Evolutionary conservation across 2,113 vertebrate genomes (phyloP), one percentile per base, ranked within the genome.

Genomic region (Chaenocephalus aceratus): DNA sequence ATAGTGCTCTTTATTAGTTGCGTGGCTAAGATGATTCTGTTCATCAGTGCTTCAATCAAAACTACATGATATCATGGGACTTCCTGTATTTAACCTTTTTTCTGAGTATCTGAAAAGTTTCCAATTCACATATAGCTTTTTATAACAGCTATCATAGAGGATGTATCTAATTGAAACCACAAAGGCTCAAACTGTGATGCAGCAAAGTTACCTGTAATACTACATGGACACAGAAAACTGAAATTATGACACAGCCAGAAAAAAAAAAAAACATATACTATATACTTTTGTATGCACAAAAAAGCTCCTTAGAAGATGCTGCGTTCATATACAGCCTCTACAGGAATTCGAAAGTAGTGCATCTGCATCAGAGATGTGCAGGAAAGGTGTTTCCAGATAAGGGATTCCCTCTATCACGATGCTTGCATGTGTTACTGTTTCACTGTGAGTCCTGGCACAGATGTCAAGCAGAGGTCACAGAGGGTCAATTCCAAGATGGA

Each of bases 321-420:
- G 44, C 13, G 23, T 77, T 72, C 14, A 26, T 80, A 44, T 65
- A 48, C 54, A 48, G 73, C n/a, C 74, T 64, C 76, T 64, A 21
- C 9, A 78, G 72, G 86, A 86, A 64, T 44, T 14, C 46, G n/a
- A 52, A 70, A 18, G 56, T 52, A 76, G 14, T 75, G 71, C 71
- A 75, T 61, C 41, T 75, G 71, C 71, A 75, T 61, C 41, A 26
- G 48, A 21, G 11, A 6, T 48, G 26, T 51, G 8, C 2, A 6
- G 26, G 30, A 36, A 34, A 41, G 12, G 72, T 73, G 73, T 30
- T 69, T 80, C 75, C 65, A 80, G 2, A 46, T 49, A 54, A 70
- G 82, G 70, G 68, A 79, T 75, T 82, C 70, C 60, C 73, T 83
- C 46, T 41, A 78, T 73, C 70, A 71, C 73, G 54, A 46, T 3